Conservation (phyloP, 2,113 vertebrate species). For the Chrysochloris asiatica region DNA sequence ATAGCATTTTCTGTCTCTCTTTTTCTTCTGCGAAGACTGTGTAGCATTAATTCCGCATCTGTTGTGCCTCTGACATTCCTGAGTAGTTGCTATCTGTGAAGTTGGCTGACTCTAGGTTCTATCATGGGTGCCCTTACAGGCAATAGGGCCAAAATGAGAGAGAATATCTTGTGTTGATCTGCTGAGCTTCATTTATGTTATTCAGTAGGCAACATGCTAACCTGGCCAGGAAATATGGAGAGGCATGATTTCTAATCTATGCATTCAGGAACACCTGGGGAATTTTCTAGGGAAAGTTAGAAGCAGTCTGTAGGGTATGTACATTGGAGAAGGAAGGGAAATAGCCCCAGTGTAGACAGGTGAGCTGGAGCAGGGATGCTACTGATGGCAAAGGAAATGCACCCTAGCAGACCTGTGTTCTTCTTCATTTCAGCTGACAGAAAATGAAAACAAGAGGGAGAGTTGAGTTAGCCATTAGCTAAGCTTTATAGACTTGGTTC, state of each 20-base stretch:
- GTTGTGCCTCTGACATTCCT: not conserved
- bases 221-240: not conserved
- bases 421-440: slow-evolving; percentile 37
- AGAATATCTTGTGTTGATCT: not conserved
- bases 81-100: not conserved
- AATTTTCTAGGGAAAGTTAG: not conserved
- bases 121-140: not conserved
- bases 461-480: not conserved
- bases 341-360: not conserved
- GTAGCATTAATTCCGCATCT: not conserved
- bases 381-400: not conserved
- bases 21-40: not conserved
- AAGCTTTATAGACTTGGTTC: slow-evolving; percentile 42
- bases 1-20: not conserved
- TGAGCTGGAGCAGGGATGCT: not conserved
- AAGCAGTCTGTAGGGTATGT: not conserved
- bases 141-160: not conserved
- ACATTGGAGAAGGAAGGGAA: not conserved
- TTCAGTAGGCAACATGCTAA: not conserved
- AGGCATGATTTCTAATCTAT: not conserved
- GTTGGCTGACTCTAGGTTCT: not conserved
- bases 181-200: not conserved
- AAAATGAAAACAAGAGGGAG: not conserved
- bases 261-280: not conserved
- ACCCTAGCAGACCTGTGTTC: not conserved